phyloP scores from a whole-genome alignment of 92 coral and sea anemone species.

The Porites divaricata region DNA sequence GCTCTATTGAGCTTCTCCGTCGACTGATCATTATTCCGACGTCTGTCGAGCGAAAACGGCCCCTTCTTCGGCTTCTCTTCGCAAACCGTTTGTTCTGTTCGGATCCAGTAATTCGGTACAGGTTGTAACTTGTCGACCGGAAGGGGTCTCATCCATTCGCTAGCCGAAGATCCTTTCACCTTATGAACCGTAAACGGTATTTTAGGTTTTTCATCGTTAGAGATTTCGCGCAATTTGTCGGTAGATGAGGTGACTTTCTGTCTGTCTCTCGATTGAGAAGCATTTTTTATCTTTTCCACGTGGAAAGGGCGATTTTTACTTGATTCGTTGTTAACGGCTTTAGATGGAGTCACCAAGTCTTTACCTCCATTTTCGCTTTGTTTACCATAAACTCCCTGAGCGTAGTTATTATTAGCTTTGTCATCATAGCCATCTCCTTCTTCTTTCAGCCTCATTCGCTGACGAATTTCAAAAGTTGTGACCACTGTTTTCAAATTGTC shows the following conservation, averaged over 20 bases:
- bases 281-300: constrained; percentile 36
- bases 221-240: constrained; percentile 3
- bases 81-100: constrained; percentile 20
- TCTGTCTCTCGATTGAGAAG: constrained; percentile 24
- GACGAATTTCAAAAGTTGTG: constrained; percentile 44
- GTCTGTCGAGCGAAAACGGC: constrained; percentile 49
- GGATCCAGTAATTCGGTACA: constrained; percentile 23
- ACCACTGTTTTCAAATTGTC: constrained; percentile 11
- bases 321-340: constrained; percentile 6
- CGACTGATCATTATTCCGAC: constrained; percentile 35
- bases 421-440: constrained; percentile 37
- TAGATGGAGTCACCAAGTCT: not conserved
- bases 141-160: constrained; percentile 47
- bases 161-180: constrained; percentile 43
- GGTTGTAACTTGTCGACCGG: constrained; percentile 29
- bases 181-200: constrained; percentile 48
- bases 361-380: constrained; percentile 6
- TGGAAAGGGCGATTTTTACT: constrained; percentile 37
- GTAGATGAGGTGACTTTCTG: constrained; percentile 24
- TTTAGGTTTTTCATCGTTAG: constrained; percentile 26
- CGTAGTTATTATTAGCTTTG: constrained; percentile 26
- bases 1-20: constrained; percentile 43
- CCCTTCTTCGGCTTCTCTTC: constrained; percentile 57
- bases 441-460: constrained; percentile 30
- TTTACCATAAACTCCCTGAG: not conserved